These are phyloP conservation scores for Scaptomyza flava DNA, from an alignment of 2,888 invertebrate species.

Conservation along the genomic window DNA sequence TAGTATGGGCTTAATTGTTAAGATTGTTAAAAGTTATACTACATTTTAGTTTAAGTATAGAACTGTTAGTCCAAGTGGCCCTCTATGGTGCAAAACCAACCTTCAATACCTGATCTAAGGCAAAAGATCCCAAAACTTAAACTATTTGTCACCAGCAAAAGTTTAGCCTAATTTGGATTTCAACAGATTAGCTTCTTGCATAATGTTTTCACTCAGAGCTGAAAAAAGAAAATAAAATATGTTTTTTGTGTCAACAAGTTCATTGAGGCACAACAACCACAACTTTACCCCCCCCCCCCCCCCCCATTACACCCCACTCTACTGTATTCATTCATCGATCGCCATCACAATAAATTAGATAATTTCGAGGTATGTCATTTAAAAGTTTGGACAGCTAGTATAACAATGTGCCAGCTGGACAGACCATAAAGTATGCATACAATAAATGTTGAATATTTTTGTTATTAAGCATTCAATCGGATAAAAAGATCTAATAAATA, in stretches of 20 bases:
- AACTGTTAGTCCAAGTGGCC: no score
- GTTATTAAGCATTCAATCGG: conserved; percentile 5
- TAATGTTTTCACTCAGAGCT: conserved; percentile 10
- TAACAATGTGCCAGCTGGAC: conserved; percentile 13
- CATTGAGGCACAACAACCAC: conserved; percentile 38
- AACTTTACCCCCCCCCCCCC: background rate
- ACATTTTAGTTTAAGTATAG: no score
- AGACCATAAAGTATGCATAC: conserved; percentile 1
- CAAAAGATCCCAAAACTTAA: background rate
- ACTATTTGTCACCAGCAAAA: background rate
- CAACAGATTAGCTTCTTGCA: conserved; percentile 15
- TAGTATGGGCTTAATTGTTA: no score
- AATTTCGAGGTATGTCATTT: conserved; percentile 46
- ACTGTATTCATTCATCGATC: background rate
- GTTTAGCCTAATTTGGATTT: background rate
- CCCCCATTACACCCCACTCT: background rate
- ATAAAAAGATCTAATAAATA: conserved; percentile 13
- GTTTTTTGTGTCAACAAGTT: conserved; percentile 61
- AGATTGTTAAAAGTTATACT: no score
- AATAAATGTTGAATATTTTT: conserved; percentile 10
- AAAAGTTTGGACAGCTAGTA: conserved; percentile 23
- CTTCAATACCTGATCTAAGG: background rate
- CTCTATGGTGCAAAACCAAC: no score
- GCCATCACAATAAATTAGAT: conserved; percentile 57
- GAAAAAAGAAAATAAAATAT: conserved; percentile 4